Base-by-base conservation (phyloP, 2,888 invertebrate genomes). In the Seira ritae region DNA sequence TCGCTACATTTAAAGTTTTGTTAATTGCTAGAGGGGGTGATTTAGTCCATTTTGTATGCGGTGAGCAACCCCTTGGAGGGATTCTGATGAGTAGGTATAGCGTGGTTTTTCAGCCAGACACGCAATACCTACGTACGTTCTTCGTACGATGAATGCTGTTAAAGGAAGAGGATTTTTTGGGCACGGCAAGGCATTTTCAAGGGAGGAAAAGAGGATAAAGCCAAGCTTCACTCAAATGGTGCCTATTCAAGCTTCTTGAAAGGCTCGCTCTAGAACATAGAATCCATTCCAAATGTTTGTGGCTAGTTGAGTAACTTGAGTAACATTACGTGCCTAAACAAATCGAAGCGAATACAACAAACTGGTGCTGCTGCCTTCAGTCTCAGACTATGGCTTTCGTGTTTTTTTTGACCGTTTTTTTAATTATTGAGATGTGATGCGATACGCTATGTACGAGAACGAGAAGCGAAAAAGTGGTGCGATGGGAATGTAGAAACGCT, bases 11-110 rank as follows among this genome's bases (percentile, higher is more conserved):
- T 65, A 20, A 17, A 31, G n/a, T 42, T 17, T 71, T 55, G 46
- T n/a, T 19, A 20, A 6, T n/a, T 12, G 1, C 15, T 42, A 19
- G 42, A 6, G 46, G 62, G 62, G 60, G 50, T 50, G 3, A 50
- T 15, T 50, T 50, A 2, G 50, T 50, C 12, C 6, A 2, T 31
- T 31, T 50, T 15, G 50, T 50, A 50, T 1, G 50, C 6, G 50
- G 62, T 73, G 73, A 73, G 73, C 62, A 73, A 62, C 73, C 73
- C 73, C 73, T 31, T 73, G 73, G 62, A 73, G 62, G 62, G 62
- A 55, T 73, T 60, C 31, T 37, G 68, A 8, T 37, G 50, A 50
- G 50, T 50, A 50, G 50, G 50, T n/a, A 50, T 50, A 50, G 50
- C 50, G 50, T 50, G 50, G 6, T 50, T 50, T 50, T 50, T 15